phyloP scores from a whole-genome alignment of 1,140 invertebrate species.

The Drosophila novamexicana region DNA sequence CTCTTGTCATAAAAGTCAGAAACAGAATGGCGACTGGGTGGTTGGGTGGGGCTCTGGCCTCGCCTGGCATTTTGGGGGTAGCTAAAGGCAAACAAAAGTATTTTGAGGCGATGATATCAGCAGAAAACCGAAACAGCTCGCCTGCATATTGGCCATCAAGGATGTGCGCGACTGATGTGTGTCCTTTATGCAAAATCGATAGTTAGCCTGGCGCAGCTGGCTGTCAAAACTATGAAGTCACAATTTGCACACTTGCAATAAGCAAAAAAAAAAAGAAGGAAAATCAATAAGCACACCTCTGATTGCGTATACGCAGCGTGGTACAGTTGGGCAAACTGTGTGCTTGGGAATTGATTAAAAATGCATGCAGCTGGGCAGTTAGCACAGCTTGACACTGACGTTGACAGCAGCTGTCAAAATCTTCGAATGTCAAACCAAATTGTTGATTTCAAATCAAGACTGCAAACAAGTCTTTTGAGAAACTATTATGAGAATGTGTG shows the following conservation, averaged over 20 bases:
- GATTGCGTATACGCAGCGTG: slow-evolving; percentile 43
- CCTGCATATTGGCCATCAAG: slow-evolving; percentile 46
- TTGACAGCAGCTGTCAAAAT: slow-evolving; percentile 7
- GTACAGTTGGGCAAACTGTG: neutral
- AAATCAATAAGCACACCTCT: slow-evolving; percentile 38
- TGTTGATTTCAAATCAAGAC: neutral
- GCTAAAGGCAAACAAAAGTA: neutral
- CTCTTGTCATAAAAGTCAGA: slow-evolving; percentile 56
- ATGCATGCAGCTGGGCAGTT: neutral
- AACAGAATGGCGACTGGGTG: slow-evolving; percentile 31
- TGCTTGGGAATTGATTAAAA: slow-evolving; percentile 24
- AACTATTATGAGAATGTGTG: no score
- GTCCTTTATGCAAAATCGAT: slow-evolving; percentile 27
- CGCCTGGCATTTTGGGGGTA: neutral
- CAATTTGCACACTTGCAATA: neutral
- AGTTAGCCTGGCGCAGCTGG: slow-evolving; percentile 25
- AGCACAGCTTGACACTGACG: neutral
- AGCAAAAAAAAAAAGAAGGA: neutral
- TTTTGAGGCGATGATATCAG: slow-evolving; percentile 48
- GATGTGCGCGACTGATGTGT: slow-evolving; percentile 3
- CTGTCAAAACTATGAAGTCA: slow-evolving; percentile 33
- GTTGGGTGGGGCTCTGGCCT: neutral
- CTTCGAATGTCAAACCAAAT: neutral
- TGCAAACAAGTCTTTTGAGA: neutral
- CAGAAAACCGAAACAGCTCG: neutral